Base-by-base conservation (phyloP, 2,797 vertebrate genomes). In the Typhlichthys subterraneus region DNA sequence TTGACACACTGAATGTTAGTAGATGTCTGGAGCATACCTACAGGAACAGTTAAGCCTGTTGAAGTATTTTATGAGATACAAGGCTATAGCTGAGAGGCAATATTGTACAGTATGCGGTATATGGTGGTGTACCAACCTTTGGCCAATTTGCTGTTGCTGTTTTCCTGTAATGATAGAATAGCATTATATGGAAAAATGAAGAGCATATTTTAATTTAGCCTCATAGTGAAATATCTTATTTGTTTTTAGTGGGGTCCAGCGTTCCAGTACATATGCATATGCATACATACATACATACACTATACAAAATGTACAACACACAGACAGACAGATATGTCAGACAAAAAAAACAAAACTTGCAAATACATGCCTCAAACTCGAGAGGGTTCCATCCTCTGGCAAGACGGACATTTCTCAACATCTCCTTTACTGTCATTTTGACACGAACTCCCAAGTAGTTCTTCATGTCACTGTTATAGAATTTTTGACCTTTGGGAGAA, bases 371-470 rank as follows among this genome's bases (percentile, higher is more conserved):
- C 92, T 92, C 88, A n/a, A 70, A 1, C 0, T 81, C 53, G 48
- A 79, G 65, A 1, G 86, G 72, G 0, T 91, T 85, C 66, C 85
- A 63, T 8, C 91, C 94, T 66, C 87, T 90, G 50, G 94, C 89
- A 4, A 89, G 70, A 0, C 94, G 91, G 12, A 94, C 85, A 65
- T 90, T 93, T 47, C 76, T 90, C 58, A 96, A 87, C 55, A 96
- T 53, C 38, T 96, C 95, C 71, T 88, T 90, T 0, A 96, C 95
- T 0, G 95, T 94, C 94, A 93, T 94, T 79, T 89, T 93, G 12
- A 96, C 95, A 19, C 94, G 91, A 19, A 96, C 95, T 0, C 95
- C 95, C 1, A 94, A 75, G 77, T 96, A 96, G 33, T 38, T 38
- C n/a, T 88, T 88, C 83, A 64, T 9, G 9, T 70, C 64, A 0